A percentile compares a stretch with the other conserved stretches of the same genome.
These are phyloP conservation scores for Ruditapes philippinarum DNA, from an alignment of 1,140 invertebrate species.

Conservation along the genomic window DNA sequence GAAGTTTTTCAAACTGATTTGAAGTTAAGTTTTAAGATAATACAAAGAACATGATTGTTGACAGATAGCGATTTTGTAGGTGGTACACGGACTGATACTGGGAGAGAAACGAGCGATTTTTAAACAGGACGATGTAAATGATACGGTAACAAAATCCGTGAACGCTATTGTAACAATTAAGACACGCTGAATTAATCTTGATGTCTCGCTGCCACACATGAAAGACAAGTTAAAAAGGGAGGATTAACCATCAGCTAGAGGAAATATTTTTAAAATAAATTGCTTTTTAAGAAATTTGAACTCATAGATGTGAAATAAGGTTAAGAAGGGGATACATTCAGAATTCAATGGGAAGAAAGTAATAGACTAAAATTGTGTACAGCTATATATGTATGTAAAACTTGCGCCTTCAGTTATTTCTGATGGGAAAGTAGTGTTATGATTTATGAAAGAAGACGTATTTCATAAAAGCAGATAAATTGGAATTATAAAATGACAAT, in stretches of 20 bases:
- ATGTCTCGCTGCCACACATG: background rate
- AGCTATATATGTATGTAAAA: no score
- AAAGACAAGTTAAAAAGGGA: background rate
- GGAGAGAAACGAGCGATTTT: background rate
- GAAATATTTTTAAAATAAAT: background rate
- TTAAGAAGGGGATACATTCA: background rate
- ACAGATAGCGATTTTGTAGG: background rate
- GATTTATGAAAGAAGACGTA: background rate
- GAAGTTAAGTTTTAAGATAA: no score
- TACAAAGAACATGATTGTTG: no score
- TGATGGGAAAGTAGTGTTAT: no score
- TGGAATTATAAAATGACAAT: background rate
- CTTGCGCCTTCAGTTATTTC: no score
- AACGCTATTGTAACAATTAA: constrained; percentile 13
- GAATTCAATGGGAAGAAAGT: background rate
- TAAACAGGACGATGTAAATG: background rate
- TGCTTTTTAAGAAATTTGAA: constrained; percentile 14
- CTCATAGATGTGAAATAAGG: background rate
- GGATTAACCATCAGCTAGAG: background rate
- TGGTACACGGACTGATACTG: background rate
- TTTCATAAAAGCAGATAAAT: background rate
- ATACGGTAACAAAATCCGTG: constrained; percentile 6
- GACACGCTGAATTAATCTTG: constrained; percentile 1
- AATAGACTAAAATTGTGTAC: no score
- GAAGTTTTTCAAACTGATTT: no score